Base-by-base conservation (phyloP, 2,113 vertebrate genomes). In the Proteles cristata region DNA sequence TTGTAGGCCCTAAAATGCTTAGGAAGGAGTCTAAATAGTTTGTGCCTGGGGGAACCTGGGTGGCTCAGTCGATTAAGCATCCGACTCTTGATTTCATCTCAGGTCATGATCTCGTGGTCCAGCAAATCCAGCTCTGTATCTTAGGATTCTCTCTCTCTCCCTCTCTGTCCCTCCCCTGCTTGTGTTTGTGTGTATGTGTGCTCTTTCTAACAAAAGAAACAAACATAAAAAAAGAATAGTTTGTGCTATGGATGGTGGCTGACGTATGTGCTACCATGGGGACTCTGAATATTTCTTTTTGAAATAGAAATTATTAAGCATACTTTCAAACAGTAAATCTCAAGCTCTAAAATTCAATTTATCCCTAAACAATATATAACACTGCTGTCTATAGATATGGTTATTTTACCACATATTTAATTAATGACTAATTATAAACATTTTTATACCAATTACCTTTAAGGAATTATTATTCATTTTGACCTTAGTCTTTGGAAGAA, bases 251-350 rank as follows among this genome's bases (percentile, higher is more conserved):
- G 26, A 96, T 87, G 83, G 23, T 43, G 48, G 48, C 69, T 55
- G 48, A 92, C 25, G 92, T 91, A 31, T 4, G 33, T 65, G 83
- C 35, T 28, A 88, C 4, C 58, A 6, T 43, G 3, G 14, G 48
- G 63, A 82, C 58, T n/a, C 61, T 82, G 63, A 77, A 50, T 79
- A 31, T 66, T 96, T 84, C 39, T 95, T 28, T 97, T 58, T 79
- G n/a, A n/a, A 93, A 93, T 39, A 88, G 31, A 92, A 92, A 95
- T 90, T 68, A 66, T 19, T 53, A 90, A 90, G 55, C 53, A 86
- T n/a, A 69, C 4, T 88, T 92, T 55, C 33, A 71, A 93, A 95
- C 3, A 28, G n/a, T 65, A 74, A n/a, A 61, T 91, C 82, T 92
- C 66, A 89, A 94, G 79, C 4, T 66, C 43, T 90, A 90, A 81